Conservation (phyloP, 2,888 invertebrate genomes). For the Steinernema scapterisci region DNA sequence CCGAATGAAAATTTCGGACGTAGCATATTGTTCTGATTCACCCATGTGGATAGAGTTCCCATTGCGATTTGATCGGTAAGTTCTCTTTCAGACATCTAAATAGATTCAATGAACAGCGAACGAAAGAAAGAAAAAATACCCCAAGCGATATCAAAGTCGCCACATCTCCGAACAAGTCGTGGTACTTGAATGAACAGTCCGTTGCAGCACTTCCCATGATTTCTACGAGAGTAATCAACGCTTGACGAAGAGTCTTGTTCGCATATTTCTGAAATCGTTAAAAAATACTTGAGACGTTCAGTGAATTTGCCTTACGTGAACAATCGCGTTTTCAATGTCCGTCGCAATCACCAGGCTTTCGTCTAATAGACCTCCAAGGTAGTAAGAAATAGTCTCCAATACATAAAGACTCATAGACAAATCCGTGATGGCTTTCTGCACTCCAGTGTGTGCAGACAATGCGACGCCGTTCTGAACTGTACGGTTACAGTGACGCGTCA, state of each 20-base stretch:
- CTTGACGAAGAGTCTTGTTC: slow-evolving; percentile 45
- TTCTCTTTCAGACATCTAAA: slow-evolving; percentile 46
- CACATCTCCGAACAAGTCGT: slow-evolving; percentile 57
- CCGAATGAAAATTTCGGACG: not conserved
- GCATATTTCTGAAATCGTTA: slow-evolving; percentile 40
- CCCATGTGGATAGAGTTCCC: slow-evolving; percentile 53
- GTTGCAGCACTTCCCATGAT: slow-evolving; percentile 52
- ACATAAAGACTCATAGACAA: slow-evolving; percentile 51
- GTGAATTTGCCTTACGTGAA: slow-evolving; percentile 42
- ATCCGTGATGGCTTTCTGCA: slow-evolving; percentile 46
- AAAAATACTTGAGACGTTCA: slow-evolving; percentile 20
- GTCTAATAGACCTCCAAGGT: slow-evolving; percentile 62
- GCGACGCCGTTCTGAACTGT: slow-evolving; percentile 6
- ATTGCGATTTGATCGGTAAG: slow-evolving; percentile 50
- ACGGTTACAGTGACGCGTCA: not conserved
- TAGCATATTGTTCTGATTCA: slow-evolving; percentile 32
- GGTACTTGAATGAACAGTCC: slow-evolving; percentile 50
- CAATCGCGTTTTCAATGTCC: slow-evolving; percentile 62
- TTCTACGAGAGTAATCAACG: slow-evolving; percentile 47
- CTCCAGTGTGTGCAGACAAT: slow-evolving; percentile 44
- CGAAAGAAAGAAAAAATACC: slow-evolving; percentile 31
- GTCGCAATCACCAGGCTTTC: slow-evolving; percentile 58
- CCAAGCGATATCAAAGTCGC: slow-evolving; percentile 55
- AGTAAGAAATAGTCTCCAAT: slow-evolving; percentile 63
- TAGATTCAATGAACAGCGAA: too few relatives aligned